A percentile compares a stretch with the other conserved stretches of the same genome.
Conservation (phyloP, 2,113 vertebrate species). For the Eidolon helvum region DNA sequence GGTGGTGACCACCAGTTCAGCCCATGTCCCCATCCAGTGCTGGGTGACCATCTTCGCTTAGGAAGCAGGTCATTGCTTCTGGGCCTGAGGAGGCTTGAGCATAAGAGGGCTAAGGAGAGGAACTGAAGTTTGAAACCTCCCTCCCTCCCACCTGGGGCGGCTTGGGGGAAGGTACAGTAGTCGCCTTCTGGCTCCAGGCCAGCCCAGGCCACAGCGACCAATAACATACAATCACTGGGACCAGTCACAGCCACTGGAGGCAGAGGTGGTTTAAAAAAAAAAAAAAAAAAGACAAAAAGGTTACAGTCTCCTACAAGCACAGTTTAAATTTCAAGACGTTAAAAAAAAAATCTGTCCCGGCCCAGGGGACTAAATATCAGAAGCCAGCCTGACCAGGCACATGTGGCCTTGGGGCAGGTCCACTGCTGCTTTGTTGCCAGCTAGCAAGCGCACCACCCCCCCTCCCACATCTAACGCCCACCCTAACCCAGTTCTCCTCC, state of each 20-base stretch:
- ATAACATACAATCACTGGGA: slow-evolving; percentile 69
- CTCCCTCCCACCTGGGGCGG: background rate
- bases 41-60: background rate
- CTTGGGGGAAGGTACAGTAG: background rate
- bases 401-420: slow-evolving; percentile 63
- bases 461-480: slow-evolving; percentile 43
- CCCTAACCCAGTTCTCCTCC: slow-evolving; percentile 48
- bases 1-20: background rate
- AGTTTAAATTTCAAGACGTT: slow-evolving; percentile 77
- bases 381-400: slow-evolving; percentile 71
- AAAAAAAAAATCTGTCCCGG: slow-evolving; percentile 76
- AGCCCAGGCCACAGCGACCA: slow-evolving; percentile 76
- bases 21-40: slow-evolving; percentile 20
- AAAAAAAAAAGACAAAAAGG: slow-evolving; percentile 59
- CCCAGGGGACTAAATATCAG: slow-evolving; percentile 70
- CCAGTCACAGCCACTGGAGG: slow-evolving; percentile 80
- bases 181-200: slow-evolving; percentile 75
- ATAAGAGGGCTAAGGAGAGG: background rate
- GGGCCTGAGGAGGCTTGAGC: slow-evolving; percentile 9
- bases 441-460: slow-evolving; percentile 66
- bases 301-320: slow-evolving; percentile 81
- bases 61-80: slow-evolving; percentile 34
- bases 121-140: background rate
- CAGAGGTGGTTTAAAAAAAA: slow-evolving; percentile 60
- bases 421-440: slow-evolving; percentile 67